phyloP scores from a whole-genome alignment of 2,888 invertebrate species.

The Phlogophora meticulosa region DNA sequence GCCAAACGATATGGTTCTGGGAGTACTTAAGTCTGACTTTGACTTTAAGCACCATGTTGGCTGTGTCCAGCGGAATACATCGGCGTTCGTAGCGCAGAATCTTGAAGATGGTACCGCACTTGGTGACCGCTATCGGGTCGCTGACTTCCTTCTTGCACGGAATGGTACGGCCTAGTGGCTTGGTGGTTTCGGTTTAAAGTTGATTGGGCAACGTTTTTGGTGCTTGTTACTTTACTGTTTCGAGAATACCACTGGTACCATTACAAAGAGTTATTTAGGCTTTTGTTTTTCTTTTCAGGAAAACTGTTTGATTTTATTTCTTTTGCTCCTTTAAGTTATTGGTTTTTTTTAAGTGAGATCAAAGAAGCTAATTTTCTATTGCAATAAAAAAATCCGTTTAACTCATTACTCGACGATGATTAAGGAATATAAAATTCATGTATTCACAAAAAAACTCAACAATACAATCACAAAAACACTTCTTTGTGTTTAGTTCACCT shows the following conservation, averaged over 20 bases:
- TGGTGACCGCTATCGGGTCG: constrained; percentile 37
- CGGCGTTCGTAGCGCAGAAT: constrained; percentile 82
- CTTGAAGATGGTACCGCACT: constrained; percentile 63
- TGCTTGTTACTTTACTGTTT: background rate
- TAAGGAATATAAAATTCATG: background rate
- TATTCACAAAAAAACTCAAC: constrained; percentile 18
- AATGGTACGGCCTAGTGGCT: constrained; percentile 17
- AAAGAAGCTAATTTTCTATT: too few species aligned
- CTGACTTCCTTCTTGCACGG: constrained; percentile 44
- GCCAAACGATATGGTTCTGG: constrained; percentile 90
- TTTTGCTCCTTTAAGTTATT: too few species aligned
- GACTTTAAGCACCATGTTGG: constrained; percentile 91
- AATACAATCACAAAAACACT: constrained; percentile 32
- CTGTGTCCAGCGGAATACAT: constrained; percentile 85
- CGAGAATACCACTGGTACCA: too few species aligned
- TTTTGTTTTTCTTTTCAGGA: too few species aligned
- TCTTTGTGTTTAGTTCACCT: background rate
- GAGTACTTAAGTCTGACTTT: constrained; percentile 92
- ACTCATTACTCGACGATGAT: background rate
- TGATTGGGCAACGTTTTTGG: background rate
- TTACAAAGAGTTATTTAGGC: too few species aligned
- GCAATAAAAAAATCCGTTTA: too few species aligned
- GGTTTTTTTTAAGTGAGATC: too few species aligned
- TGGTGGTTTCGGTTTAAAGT: background rate
- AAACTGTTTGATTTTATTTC: too few species aligned